Percentiles rank a stretch among this genome's conserved stretches.
Evolutionary conservation across 2,113 vertebrate species (phyloP).

Genomic region (Elachura formosa): DNA sequence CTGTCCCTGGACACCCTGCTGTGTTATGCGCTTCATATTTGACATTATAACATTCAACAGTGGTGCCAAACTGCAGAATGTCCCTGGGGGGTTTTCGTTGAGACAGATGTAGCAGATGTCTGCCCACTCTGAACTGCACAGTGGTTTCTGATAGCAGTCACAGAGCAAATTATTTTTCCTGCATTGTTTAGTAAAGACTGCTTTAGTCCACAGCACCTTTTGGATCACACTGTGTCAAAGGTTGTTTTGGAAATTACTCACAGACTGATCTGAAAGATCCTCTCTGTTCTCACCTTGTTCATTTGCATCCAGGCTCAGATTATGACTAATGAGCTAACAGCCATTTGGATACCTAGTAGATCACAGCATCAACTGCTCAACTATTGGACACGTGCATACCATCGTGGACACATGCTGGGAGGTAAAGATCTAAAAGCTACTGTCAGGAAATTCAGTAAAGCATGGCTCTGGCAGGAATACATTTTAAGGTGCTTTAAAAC

Average conservation of each 20-base stretch:
- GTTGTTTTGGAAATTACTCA: background rate
- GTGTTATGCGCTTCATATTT: constrained; percentile 62
- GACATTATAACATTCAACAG: constrained; percentile 54
- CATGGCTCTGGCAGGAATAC: background rate
- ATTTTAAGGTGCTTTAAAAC: background rate
- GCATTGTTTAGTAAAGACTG: background rate
- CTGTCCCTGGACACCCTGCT: constrained; percentile 67
- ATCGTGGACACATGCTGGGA: background rate
- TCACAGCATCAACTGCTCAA: background rate
- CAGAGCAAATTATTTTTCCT: background rate
- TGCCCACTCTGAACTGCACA: background rate
- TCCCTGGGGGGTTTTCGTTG: constrained; percentile 28
- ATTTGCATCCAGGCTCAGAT: background rate
- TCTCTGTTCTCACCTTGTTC: background rate
- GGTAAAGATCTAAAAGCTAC: background rate
- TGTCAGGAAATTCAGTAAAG: background rate
- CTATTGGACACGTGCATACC: background rate
- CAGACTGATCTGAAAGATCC: background rate
- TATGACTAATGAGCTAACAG: background rate
- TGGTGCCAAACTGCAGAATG: constrained; percentile 4
- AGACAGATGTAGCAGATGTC: constrained; percentile 60
- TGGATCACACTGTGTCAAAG: background rate
- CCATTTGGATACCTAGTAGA: background rate
- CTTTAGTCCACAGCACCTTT: background rate
- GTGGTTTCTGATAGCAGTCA: background rate